Conservation (phyloP, 64 coral and sea anemone species). For the Montipora efflorescens region DNA sequence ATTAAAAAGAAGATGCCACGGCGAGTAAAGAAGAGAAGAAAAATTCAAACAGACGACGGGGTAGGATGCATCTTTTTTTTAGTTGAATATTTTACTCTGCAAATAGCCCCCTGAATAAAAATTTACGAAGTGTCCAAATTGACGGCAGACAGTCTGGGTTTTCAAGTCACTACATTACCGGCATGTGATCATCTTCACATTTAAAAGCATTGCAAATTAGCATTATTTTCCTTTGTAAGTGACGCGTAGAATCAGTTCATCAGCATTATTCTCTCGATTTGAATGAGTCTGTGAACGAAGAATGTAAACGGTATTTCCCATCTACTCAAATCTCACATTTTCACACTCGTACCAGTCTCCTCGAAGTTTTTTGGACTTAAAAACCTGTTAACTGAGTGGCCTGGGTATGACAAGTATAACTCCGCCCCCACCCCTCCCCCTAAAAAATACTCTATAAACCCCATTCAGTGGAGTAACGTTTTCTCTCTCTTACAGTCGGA, state of each 20-base stretch:
- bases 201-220: not conserved
- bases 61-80: not conserved
- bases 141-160: too few relatives aligned
- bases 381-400: too few relatives aligned
- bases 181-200: not conserved
- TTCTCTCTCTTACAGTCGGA: constrained; percentile 65
- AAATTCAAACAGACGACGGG: constrained; percentile 93
- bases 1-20: constrained; percentile 92
- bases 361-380: too few relatives aligned
- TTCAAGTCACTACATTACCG: too few relatives aligned
- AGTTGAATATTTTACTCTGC: not conserved
- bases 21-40: constrained; percentile 92
- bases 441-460: not conserved
- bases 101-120: too few relatives aligned
- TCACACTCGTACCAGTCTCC: too few relatives aligned
- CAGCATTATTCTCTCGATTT: too few relatives aligned
- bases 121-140: too few relatives aligned
- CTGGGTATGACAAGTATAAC: too few relatives aligned
- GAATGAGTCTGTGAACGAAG: too few relatives aligned
- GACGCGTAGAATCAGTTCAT: not conserved
- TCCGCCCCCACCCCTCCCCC: not conserved
- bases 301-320: too few relatives aligned
- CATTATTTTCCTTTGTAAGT: not conserved
- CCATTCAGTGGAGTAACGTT: not conserved
- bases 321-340: not conserved